A percentile compares a stretch with the other conserved stretches of the same genome.
Conservation (phyloP, 1,140 invertebrate species). For the Hycleus cichorii region DNA sequence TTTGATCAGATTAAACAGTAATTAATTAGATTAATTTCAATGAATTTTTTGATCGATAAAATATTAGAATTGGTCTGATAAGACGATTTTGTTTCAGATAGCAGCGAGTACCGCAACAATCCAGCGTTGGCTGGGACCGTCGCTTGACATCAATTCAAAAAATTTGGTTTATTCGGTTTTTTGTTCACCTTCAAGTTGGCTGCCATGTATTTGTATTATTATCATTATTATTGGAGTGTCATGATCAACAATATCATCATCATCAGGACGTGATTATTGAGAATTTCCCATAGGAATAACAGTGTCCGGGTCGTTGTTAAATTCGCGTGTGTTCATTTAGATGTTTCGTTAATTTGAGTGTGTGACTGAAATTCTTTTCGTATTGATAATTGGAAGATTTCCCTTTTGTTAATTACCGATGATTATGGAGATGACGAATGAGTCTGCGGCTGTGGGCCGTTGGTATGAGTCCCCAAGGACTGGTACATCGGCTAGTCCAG, state of each 20-base stretch:
- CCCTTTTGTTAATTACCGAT: conserved; percentile 30
- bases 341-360: too few species aligned
- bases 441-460: conserved; percentile 34
- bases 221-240: too few species aligned
- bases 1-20: neutral
- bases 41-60: neutral
- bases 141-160: conserved; percentile 16
- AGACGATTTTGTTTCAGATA: conserved; percentile 18
- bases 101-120: conserved; percentile 5
- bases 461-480: conserved; percentile 41
- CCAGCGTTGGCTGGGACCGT: conserved; percentile 15
- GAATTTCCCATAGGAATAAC: too few species aligned
- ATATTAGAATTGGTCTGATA: conserved; percentile 5
- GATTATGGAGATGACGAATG: conserved; percentile 44
- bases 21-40: neutral
- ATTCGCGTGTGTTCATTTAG: too few species aligned
- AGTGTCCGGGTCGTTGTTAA: too few species aligned
- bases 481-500: conserved; percentile 39
- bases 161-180: conserved; percentile 9
- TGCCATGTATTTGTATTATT: too few species aligned
- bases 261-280: too few species aligned
- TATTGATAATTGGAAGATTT: too few species aligned
- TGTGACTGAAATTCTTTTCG: too few species aligned
- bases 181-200: too few species aligned
- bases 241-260: too few species aligned